A percentile compares a stretch with the other conserved stretches of the same genome.
Conservation (phyloP, 2,113 vertebrate species). For the Panthera tigris region DNA sequence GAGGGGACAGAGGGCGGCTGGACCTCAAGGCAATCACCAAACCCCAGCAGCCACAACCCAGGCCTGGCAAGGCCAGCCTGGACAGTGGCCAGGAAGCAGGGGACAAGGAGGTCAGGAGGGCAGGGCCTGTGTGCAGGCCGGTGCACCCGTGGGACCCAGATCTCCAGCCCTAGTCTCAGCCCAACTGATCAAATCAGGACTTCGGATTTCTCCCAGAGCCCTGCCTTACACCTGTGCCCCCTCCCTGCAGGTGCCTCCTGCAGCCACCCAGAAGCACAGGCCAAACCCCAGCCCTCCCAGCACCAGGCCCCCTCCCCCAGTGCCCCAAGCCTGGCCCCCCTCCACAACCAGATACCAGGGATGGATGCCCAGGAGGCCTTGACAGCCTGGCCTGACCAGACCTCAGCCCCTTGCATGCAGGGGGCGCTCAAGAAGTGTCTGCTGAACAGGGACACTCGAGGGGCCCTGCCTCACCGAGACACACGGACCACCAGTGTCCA, state of each 20-base stretch:
- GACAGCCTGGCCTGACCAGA: neutral
- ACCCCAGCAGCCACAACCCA: neutral
- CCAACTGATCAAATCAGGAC: neutral
- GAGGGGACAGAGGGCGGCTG: neutral
- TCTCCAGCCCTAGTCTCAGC: neutral
- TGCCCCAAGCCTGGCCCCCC: neutral
- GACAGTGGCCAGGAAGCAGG: neutral
- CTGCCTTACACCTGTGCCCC: neutral
- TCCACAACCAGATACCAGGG: neutral
- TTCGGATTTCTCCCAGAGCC: neutral
- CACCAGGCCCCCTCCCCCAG: neutral
- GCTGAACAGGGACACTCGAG: neutral
- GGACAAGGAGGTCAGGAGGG: neutral
- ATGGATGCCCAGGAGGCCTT: neutral
- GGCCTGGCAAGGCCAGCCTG: neutral
- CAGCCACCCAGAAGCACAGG: neutral
- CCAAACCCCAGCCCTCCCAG: neutral
- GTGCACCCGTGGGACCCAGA: neutral
- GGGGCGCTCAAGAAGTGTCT: neutral
- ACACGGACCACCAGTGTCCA: neutral
- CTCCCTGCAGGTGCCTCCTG: neutral
- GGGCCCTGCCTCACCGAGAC: neutral
- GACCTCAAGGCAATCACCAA: neutral
- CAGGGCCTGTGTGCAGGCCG: neutral
- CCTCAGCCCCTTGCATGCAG: neutral